A percentile compares a stretch with the other conserved stretches of the same genome.
These are phyloP conservation scores for Columba janthina DNA, from an alignment of 2,113 vertebrate genomes.

Conservation along the genomic window DNA sequence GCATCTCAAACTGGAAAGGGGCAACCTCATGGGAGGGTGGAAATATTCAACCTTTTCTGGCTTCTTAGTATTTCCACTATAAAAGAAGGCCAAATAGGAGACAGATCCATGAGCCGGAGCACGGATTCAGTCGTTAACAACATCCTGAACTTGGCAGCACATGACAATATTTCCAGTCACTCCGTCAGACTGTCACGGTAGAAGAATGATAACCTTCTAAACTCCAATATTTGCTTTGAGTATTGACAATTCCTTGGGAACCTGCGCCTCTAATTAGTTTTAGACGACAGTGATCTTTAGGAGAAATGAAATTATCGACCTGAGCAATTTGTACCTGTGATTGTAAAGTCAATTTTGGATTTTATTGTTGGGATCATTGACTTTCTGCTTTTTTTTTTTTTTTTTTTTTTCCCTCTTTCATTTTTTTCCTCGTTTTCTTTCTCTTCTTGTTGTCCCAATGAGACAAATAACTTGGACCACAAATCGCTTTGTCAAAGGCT, in stretches of 20 bases:
- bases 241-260: constrained; percentile 86
- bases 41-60: constrained; percentile 99
- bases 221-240: constrained; percentile 81
- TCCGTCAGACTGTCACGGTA: constrained; percentile 77
- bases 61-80: constrained; percentile 99
- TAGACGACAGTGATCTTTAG: constrained; percentile 86
- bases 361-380: constrained; percentile 84
- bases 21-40: constrained; percentile 99
- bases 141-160: constrained; percentile 75
- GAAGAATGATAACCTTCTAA: constrained; percentile 81
- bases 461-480: constrained; percentile 70
- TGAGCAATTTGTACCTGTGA: constrained; percentile 85
- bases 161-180: constrained; percentile 71
- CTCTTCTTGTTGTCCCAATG: constrained; percentile 28
- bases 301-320: constrained; percentile 82
- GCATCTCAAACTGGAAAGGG: constrained; percentile 96
- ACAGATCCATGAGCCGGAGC: constrained; percentile 52
- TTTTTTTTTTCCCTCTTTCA: not conserved
- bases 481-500: constrained; percentile 69
- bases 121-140: constrained; percentile 67
- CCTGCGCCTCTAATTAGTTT: constrained; percentile 85
- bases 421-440: constrained; percentile 43
- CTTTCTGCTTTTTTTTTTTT: constrained; percentile 58
- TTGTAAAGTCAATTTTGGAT: constrained; percentile 86
- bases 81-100: constrained; percentile 69